These are phyloP conservation scores for Amblyopsis rosae DNA, from an alignment of 2,113 vertebrate species.

Conservation along the genomic window DNA sequence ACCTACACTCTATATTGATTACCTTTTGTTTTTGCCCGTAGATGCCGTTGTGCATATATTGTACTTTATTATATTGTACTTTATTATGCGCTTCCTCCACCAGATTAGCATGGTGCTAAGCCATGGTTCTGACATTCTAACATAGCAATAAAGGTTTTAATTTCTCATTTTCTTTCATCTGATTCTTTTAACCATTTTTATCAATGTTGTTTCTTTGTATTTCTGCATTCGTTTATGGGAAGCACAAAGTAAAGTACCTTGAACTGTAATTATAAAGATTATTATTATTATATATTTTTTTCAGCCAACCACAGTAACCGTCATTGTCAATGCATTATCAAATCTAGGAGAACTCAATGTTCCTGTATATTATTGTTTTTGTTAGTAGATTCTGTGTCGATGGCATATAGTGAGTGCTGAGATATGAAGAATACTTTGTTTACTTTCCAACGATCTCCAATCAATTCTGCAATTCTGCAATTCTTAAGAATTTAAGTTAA, in stretches of 20 bases:
- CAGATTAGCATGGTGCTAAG: too few relatives aligned
- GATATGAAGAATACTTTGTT: conserved; percentile 2
- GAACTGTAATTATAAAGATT: neutral
- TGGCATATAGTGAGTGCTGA: neutral
- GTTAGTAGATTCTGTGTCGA: neutral
- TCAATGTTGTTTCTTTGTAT: too few relatives aligned
- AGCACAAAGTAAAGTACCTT: too few relatives aligned
- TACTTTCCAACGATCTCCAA: neutral
- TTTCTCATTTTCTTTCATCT: too few relatives aligned
- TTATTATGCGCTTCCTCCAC: too few relatives aligned
- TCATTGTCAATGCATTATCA: conserved; percentile 2
- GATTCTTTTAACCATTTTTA: too few relatives aligned
- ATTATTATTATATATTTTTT: neutral
- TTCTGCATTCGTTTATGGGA: too few relatives aligned
- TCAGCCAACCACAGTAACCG: neutral
- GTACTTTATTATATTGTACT: too few relatives aligned
- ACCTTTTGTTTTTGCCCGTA: neutral
- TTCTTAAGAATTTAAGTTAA: neutral
- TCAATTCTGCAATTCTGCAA: neutral
- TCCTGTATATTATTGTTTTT: neutral
- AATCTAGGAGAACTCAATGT: neutral
- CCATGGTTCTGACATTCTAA: too few relatives aligned
- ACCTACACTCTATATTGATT: neutral
- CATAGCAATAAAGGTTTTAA: too few relatives aligned
- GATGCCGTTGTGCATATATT: neutral